A percentile compares a stretch with the other conserved stretches of the same genome.
phyloP scores from a whole-genome alignment of 1,140 invertebrate species.

The Apis dorsata region DNA sequence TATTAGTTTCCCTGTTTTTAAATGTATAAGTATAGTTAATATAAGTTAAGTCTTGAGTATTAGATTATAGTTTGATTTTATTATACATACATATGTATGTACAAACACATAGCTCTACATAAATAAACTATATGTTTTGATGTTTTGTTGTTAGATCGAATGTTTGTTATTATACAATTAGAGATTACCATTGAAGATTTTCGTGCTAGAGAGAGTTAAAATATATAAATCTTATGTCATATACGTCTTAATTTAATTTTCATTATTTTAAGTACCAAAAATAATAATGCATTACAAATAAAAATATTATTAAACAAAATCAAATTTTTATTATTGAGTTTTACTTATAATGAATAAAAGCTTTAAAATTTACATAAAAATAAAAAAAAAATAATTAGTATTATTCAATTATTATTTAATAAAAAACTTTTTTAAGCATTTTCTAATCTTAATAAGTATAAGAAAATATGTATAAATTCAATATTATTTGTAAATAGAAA shows the following conservation, averaged over 20 bases:
- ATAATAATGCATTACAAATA: slow-evolving; percentile 5
- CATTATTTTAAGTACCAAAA: slow-evolving; percentile 3
- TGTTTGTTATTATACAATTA: background rate
- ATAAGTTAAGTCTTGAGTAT: background rate
- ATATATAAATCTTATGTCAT: slow-evolving; percentile 14
- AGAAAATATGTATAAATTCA: background rate
- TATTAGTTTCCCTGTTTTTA: slow-evolving; percentile 33
- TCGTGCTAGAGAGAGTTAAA: background rate
- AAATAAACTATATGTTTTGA: slow-evolving; percentile 23
- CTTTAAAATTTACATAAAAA: slow-evolving; percentile 18
- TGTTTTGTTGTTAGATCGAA: slow-evolving; percentile 25
- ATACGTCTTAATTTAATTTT: slow-evolving; percentile 15
- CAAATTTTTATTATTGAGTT: slow-evolving; percentile 14
- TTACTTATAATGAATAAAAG: slow-evolving; percentile 26
- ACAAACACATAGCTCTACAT: slow-evolving; percentile 27
- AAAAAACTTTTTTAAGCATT: too few relatives aligned
- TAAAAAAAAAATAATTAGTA: background rate
- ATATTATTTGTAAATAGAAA: background rate
- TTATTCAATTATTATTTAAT: background rate
- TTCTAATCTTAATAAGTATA: too few relatives aligned
- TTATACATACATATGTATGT: slow-evolving; percentile 47
- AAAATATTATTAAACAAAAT: slow-evolving; percentile 20
- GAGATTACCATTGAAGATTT: background rate
- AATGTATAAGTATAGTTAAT: slow-evolving; percentile 2
- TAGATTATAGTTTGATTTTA: slow-evolving; percentile 16